Conservation (phyloP, 2,888 invertebrate genomes). For the Trichopria drosophilae region DNA sequence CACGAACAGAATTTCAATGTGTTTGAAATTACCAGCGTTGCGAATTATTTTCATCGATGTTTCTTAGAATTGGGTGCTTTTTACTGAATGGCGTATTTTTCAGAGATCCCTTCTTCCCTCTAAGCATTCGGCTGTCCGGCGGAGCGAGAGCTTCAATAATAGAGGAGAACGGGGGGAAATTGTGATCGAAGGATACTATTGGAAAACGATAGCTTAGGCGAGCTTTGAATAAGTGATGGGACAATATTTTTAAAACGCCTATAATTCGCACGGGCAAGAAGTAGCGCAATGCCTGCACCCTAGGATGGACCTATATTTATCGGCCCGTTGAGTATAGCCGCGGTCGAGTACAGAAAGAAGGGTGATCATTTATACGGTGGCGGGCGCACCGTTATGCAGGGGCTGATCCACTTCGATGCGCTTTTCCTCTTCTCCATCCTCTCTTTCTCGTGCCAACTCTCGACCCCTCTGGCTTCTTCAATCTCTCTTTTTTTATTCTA, state of each 20-base stretch:
- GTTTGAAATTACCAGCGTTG: too few species aligned
- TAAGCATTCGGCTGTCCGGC: too few species aligned
- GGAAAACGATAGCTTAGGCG: conserved; percentile 57
- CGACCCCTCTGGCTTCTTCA: conserved; percentile 18
- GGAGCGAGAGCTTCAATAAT: conserved; percentile 48
- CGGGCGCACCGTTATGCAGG: conserved; percentile 17
- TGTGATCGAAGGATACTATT: conserved; percentile 55
- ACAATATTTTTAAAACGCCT: conserved; percentile 60
- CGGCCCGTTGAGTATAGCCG: conserved; percentile 57
- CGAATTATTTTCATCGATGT: too few species aligned
- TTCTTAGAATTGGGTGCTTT: too few species aligned
- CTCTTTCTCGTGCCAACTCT: conserved; percentile 17
- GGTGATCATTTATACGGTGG: conserved; percentile 52
- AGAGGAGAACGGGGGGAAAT: conserved; percentile 53
- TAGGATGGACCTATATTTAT: conserved; percentile 55
- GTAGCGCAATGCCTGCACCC: conserved; percentile 41
- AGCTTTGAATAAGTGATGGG: conserved; percentile 56
- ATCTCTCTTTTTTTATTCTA: conserved; percentile 47
- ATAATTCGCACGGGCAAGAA: conserved; percentile 53
- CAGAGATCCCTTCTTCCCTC: too few species aligned
- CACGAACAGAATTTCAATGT: too few species aligned
- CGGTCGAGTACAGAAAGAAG: conserved; percentile 47
- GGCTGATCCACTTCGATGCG: conserved; percentile 6
- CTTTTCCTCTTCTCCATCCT: conserved; percentile 22
- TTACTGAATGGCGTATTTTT: too few species aligned